Evolutionary conservation across 2,888 invertebrate species (phyloP).

Genomic region (Xylophagus ater): DNA sequence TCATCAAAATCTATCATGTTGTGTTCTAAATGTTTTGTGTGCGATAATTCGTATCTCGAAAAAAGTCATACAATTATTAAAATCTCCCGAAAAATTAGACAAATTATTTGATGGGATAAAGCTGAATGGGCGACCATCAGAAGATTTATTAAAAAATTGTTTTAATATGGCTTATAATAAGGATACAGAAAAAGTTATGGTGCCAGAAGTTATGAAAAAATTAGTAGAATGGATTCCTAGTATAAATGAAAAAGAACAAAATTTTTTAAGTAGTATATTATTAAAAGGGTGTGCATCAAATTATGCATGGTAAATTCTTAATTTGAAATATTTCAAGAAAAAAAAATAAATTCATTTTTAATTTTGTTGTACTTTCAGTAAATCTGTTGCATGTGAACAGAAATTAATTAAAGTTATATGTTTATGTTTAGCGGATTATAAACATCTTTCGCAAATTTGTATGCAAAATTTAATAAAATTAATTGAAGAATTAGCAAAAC

Average conservation of each 20-base stretch:
- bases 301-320: constrained; percentile 33
- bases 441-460: constrained; percentile 37
- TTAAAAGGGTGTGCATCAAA: constrained; percentile 41
- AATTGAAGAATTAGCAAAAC: constrained; percentile 45
- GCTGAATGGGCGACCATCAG: constrained; percentile 39
- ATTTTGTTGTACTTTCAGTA: no score
- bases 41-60: constrained; percentile 28
- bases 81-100: constrained; percentile 26
- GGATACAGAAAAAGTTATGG: constrained; percentile 24
- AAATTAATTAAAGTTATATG: constrained; percentile 42
- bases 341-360: constrained; percentile 13
- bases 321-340: constrained; percentile 2
- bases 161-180: constrained; percentile 41
- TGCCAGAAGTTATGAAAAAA: constrained; percentile 42
- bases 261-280: constrained; percentile 34
- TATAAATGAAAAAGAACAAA: constrained; percentile 36
- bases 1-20: constrained; percentile 27
- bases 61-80: constrained; percentile 24
- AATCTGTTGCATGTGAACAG: constrained; percentile 43
- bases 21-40: constrained; percentile 29
- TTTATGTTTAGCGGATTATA: constrained; percentile 36
- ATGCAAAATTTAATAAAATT: constrained; percentile 44
- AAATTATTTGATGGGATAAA: constrained; percentile 32
- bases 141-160: constrained; percentile 38
- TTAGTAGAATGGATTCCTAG: constrained; percentile 44